Evolutionary conservation across 2,797 vertebrate genomes (phyloP), one percentile per base, ranked within the genome.

Genomic region (Mormyrops attenuatus): DNA sequence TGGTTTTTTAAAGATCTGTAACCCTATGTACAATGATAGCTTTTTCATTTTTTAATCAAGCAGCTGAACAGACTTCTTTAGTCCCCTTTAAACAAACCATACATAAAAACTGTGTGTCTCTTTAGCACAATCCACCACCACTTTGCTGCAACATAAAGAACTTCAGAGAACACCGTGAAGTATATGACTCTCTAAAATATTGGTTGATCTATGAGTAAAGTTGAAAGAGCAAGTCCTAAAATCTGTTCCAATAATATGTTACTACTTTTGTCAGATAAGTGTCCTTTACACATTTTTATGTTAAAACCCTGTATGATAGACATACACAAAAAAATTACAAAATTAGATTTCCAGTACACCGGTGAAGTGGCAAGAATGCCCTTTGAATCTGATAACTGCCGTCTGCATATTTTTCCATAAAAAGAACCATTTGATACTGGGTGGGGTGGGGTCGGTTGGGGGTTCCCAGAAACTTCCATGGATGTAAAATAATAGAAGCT

Each of bases 401-500:
- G 34, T 88, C 11, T 20, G 50, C 53, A 47, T 57, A 53, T 8
- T 30, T 30, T 13, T 34, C 52, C n/a, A 55, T 30, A 88, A 90
- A 49, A 88, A 91, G 91, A 92, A 77, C 34, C 0, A 38, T 92
- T 93, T 90, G 91, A 89, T 89, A 88, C 89, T 41, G 26, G 52
- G 20, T 88, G 92, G 47, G 77, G 57, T 89, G 17, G 17, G 15
- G 11, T 15, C 13, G 69, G n/a, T n/a, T n/a, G 22, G 89, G 91
- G 7, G 52, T 66, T 90, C 91, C 91, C 92, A 93, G 93, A 91
- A 92, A 63, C 30, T 11, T 66, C 88, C 90, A 41, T 60, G 82
- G 85, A 92, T 89, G 60, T 93, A 91, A 93, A 94, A 93, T 93
- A 92, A 91, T 90, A 57, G 88, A 69, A 69, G 88, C 80, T 89